Conservation (phyloP, 2,113 vertebrate species). For the Dicentrarchus labrax region DNA sequence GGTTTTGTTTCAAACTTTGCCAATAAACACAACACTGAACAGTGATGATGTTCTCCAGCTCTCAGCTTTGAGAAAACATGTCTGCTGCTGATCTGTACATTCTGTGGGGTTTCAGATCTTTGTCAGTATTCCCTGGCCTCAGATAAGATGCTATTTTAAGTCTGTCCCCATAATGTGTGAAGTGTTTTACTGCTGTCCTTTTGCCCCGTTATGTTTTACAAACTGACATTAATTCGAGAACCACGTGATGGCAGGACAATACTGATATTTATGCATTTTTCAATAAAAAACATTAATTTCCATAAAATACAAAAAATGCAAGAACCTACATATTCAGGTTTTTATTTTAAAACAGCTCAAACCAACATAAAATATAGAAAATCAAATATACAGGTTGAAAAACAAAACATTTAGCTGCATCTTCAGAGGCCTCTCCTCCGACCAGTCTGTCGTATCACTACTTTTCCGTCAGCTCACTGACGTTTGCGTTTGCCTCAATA, state of each 20-base stretch:
- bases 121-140: no score
- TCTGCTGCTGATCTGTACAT: not conserved
- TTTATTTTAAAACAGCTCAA: slow-evolving; percentile 65
- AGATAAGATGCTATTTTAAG: no score
- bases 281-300: not conserved
- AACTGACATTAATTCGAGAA: not conserved
- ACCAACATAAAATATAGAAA: slow-evolving; percentile 65
- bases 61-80: not conserved
- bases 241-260: not conserved
- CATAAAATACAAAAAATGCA: not conserved
- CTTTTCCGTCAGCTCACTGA: not conserved
- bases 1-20: slow-evolving; percentile 24
- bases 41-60: not conserved
- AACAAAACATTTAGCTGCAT: slow-evolving; percentile 52
- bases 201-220: not conserved
- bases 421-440: slow-evolving; percentile 16
- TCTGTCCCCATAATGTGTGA: not conserved
- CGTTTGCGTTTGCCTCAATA: not conserved
- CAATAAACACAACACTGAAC: slow-evolving; percentile 49
- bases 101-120: not conserved
- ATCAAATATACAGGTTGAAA: slow-evolving; percentile 62
- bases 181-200: not conserved
- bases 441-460: not conserved
- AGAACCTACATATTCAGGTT: not conserved
- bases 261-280: not conserved